A percentile compares a stretch with the other conserved stretches of the same genome.
Conservation (phyloP, 2,888 invertebrate species). For the Pyralis farinalis region DNA sequence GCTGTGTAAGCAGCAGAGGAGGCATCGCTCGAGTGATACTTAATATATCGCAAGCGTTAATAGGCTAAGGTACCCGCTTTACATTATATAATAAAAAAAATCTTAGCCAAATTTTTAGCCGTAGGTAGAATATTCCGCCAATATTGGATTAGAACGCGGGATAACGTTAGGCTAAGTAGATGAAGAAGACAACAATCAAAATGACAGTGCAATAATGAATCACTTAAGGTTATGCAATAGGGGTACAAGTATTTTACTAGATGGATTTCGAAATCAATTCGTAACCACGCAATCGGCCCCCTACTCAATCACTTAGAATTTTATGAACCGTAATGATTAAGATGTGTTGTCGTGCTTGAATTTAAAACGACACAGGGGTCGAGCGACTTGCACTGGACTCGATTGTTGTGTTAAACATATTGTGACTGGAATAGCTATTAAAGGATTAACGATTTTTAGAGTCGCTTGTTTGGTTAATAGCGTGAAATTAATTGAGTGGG, state of each 20-base stretch:
- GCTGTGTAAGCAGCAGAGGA: too few species aligned
- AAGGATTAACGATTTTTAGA: conserved; percentile 53
- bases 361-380: conserved; percentile 48
- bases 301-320: conserved; percentile 77
- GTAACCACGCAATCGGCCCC: conserved; percentile 64
- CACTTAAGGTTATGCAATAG: conserved; percentile 10
- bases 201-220: too few species aligned
- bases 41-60: too few species aligned
- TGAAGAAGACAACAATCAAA: too few species aligned
- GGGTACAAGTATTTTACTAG: conserved; percentile 55
- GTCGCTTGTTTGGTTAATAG: conserved; percentile 21
- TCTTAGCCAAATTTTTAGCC: too few species aligned
- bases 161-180: too few species aligned
- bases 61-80: too few species aligned
- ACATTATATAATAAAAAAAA: too few species aligned
- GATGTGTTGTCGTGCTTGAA: conserved; percentile 68
- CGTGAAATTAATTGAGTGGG: conserved; percentile 23
- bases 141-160: too few species aligned
- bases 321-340: conserved; percentile 79
- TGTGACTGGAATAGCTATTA: conserved; percentile 73
- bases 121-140: too few species aligned
- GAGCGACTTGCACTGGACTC: conserved; percentile 29
- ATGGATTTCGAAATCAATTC: conserved; percentile 74
- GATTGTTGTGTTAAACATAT: conserved; percentile 61
- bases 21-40: too few species aligned